A percentile compares a stretch with the other conserved stretches of the same genome.
These are phyloP conservation scores for Tringa solitaria DNA, from an alignment of 2,113 vertebrate genomes.

Conservation along the genomic window DNA sequence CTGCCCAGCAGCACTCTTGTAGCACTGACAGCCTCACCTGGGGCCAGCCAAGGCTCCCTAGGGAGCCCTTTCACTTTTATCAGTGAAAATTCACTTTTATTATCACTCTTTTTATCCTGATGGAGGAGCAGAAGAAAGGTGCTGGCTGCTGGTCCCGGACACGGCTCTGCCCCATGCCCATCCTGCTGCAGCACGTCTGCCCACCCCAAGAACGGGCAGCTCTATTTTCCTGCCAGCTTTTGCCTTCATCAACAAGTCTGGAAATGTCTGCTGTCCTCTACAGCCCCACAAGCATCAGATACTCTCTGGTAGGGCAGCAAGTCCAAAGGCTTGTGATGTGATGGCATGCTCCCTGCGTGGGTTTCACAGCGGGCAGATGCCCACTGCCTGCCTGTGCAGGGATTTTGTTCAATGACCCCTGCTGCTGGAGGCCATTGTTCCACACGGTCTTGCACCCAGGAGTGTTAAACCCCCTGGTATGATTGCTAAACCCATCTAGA, in stretches of 20 bases:
- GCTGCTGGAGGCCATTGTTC: neutral
- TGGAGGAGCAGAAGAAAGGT: neutral
- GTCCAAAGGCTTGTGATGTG: neutral
- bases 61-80: neutral
- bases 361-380: neutral
- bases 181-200: neutral
- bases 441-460: neutral
- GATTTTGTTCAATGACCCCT: neutral
- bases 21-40: neutral
- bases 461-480: fast-evolving
- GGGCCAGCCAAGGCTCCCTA: fast-evolving
- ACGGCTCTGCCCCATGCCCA: neutral
- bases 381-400: neutral
- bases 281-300: neutral
- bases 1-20: fast-evolving
- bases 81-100: neutral
- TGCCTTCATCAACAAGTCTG: neutral
- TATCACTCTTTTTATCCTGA: neutral
- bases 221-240: neutral
- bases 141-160: neutral
- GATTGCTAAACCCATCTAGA: neutral
- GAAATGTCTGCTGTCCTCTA: neutral
- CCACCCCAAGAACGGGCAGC: neutral
- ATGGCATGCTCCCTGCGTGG: neutral
- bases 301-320: neutral